Percentiles rank a stretch among this genome's conserved stretches.
Evolutionary conservation across 2,888 invertebrate genomes (phyloP).

Genomic region (Pyrocoelia pectoralis): DNA sequence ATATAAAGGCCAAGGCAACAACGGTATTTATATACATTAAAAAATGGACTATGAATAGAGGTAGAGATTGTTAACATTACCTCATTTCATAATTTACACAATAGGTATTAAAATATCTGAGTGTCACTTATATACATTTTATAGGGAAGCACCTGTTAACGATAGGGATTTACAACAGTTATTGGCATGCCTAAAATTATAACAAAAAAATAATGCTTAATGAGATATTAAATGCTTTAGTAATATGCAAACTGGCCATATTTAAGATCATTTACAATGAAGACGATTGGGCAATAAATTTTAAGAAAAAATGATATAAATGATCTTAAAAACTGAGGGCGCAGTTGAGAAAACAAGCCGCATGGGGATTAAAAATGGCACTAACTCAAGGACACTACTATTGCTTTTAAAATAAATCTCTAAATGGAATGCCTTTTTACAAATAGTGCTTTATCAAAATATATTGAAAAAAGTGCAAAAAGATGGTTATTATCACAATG

Average conservation of each 20-base stretch:
- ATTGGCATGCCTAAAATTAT: constrained; percentile 10
- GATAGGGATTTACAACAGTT: constrained; percentile 21
- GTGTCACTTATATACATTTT: constrained; percentile 35
- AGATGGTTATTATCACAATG: neutral
- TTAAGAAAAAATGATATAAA: constrained; percentile 8
- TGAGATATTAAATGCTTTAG: constrained; percentile 6
- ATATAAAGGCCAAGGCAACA: constrained; percentile 37
- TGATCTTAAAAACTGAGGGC: constrained; percentile 16
- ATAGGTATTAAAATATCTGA: constrained; percentile 30
- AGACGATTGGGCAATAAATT: too few relatives aligned
- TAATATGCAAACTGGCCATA: constrained; percentile 21
- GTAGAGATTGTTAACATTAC: neutral
- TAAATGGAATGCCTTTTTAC: constrained; percentile 35
- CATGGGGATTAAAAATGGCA: constrained; percentile 29
- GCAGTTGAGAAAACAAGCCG: constrained; percentile 13
- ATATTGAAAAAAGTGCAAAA: constrained; percentile 4
- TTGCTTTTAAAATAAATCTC: constrained; percentile 19
- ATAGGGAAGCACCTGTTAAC: constrained; percentile 42
- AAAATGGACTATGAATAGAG: constrained; percentile 20
- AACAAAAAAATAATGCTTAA: constrained; percentile 9
- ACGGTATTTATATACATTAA: constrained; percentile 37
- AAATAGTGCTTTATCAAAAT: constrained; percentile 29
- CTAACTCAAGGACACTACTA: constrained; percentile 34
- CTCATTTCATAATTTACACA: constrained; percentile 17
- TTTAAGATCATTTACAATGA: constrained; percentile 23